phyloP scores from a whole-genome alignment of 2,797 vertebrate genomes.

The Huso huso region DNA sequence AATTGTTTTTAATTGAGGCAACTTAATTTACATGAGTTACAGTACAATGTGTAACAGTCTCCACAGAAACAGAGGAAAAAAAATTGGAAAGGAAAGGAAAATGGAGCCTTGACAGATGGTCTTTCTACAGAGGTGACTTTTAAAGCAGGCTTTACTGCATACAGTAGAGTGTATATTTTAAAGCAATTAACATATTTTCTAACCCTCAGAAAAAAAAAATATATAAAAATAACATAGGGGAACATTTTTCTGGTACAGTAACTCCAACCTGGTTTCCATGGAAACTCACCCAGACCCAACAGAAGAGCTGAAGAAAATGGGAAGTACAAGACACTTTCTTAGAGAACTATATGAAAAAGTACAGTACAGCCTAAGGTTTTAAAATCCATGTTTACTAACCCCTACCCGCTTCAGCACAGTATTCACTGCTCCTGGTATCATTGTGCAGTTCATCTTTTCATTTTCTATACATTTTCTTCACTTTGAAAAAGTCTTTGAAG shows the following conservation, averaged over 20 bases:
- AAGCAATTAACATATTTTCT: slow-evolving; percentile 45
- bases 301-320: background rate
- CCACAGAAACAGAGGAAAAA: slow-evolving; percentile 20
- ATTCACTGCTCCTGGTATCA: too few relatives aligned
- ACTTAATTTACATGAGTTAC: slow-evolving; percentile 39
- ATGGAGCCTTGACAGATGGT: slow-evolving; percentile 39
- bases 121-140: slow-evolving; percentile 34
- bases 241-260: slow-evolving; percentile 31
- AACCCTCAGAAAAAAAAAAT: background rate
- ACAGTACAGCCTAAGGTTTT: too few relatives aligned
- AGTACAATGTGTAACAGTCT: slow-evolving; percentile 25
- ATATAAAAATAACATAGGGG: slow-evolving; percentile 21
- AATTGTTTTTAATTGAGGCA: slow-evolving; percentile 63
- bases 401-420: too few relatives aligned
- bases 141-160: background rate
- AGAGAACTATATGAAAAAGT: too few relatives aligned
- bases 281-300: slow-evolving; percentile 28
- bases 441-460: too few relatives aligned
- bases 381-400: too few relatives aligned
- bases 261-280: slow-evolving; percentile 42
- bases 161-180: slow-evolving; percentile 24
- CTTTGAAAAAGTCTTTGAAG: too few relatives aligned
- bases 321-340: too few relatives aligned
- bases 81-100: background rate
- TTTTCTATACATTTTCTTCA: too few relatives aligned